Evolutionary conservation across 2,888 invertebrate genomes (phyloP), one percentile per base, ranked within the genome.

Genomic region (Drosophila pseudotalamancana): DNA sequence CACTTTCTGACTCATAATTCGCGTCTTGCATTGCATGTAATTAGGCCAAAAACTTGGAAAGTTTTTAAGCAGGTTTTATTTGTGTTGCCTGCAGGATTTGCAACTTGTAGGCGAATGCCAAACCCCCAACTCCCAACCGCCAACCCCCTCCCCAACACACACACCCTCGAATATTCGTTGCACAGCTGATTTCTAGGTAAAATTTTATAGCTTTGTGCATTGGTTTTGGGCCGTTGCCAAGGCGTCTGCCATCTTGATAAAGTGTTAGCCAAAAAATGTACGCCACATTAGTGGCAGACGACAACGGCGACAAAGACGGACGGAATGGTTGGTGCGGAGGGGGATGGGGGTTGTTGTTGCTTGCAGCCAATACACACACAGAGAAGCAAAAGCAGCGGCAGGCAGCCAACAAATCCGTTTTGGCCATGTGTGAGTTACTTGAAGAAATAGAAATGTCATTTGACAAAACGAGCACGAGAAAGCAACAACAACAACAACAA

Each of bases 221-320:
- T 87, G 75, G 62, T 76, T 74, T 77, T 87, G 87, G 87, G 86
- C 34, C 25, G 9, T 19, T 60, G 75, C 88, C 89, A 88, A 82
- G 86, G 81, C 81, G 88, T 88, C 86, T 88, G 87, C 87, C 87
- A 87, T 87, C 88, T 87, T 88, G 87, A 83, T 82, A 79, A 81
- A 83, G 88, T 83, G 79, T 84, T 84, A 65, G 88, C 87, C 85
- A 87, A 81, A 87, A 87, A 87, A 82, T 78, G 87, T 81, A 83
- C 81, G 87, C 85, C 82, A 87, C 82, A 83, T 85, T 87, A 82
- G 87, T 70, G 84, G 72, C 85, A 67, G 71, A 77, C 78, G 73
- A 62, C 62, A 62, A 59, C 35, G 53, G 43, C 43, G 61, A 32
- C 43, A 35, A 45, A 40, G 43, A 27, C 12, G 37, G 5, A 14